A percentile compares a stretch with the other conserved stretches of the same genome.
These are phyloP conservation scores for Xylophagus ater DNA, from an alignment of 2,888 invertebrate species.

Conservation along the genomic window DNA sequence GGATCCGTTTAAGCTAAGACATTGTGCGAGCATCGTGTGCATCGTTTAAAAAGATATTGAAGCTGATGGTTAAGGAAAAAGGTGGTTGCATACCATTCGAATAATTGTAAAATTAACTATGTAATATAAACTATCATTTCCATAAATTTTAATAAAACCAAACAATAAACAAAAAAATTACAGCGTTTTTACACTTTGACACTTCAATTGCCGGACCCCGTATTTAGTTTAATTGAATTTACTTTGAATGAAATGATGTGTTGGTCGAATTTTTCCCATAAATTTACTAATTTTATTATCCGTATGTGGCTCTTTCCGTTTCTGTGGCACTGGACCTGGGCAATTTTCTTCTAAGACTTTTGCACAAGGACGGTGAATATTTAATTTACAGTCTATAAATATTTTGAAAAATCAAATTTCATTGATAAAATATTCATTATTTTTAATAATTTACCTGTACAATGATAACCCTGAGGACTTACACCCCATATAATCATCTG, in stretches of 20 bases:
- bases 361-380: slow-evolving; percentile 76
- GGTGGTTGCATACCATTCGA: no score
- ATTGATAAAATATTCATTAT: slow-evolving; percentile 14
- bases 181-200: no score
- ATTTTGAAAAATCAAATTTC: neutral
- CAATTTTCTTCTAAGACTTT: slow-evolving; percentile 71
- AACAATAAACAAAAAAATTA: no score
- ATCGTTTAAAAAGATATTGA: no score
- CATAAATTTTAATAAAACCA: no score
- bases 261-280: slow-evolving; percentile 50
- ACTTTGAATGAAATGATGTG: slow-evolving; percentile 18
- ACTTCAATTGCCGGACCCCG: no score
- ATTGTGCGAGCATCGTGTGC: no score
- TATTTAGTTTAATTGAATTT: slow-evolving; percentile 3
- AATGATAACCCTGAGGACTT: slow-evolving; percentile 93
- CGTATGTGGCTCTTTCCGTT: slow-evolving; percentile 47
- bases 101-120: slow-evolving; percentile 1
- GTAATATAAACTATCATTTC: no score
- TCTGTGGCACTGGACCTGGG: slow-evolving; percentile 53
- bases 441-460: slow-evolving; percentile 56
- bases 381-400: slow-evolving; percentile 63
- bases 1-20: no score
- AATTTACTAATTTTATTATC: slow-evolving; percentile 62
- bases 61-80: no score
- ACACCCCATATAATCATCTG: slow-evolving; percentile 87